phyloP scores from a whole-genome alignment of 2,113 vertebrate genomes.

The Scomber scombrus region DNA sequence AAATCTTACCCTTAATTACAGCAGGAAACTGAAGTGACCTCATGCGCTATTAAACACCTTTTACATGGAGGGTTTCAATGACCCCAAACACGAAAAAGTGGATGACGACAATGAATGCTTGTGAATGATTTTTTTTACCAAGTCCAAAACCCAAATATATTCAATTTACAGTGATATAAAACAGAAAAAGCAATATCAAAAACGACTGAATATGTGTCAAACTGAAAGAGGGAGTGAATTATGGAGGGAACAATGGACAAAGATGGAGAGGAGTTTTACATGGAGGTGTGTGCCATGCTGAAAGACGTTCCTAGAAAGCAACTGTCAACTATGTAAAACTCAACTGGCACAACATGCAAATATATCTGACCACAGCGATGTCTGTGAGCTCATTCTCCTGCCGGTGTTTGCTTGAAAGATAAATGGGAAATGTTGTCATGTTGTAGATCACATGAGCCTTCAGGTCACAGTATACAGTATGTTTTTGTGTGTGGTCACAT shows the following conservation, averaged over 20 bases:
- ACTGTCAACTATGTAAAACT: conserved; percentile 56
- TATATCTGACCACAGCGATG: background rate
- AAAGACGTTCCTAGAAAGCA: conserved; percentile 23
- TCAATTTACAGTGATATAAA: background rate
- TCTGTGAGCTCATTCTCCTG: background rate
- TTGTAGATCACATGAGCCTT: conserved; percentile 18
- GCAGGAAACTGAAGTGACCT: conserved; percentile 8
- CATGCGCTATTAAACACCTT: background rate
- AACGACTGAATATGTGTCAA: background rate
- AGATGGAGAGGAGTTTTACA: background rate
- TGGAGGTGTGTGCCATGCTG: background rate
- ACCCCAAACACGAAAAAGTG: background rate
- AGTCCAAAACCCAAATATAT: background rate
- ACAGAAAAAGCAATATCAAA: background rate
- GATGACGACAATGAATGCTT: background rate
- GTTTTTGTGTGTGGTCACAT: background rate
- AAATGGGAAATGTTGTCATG: background rate
- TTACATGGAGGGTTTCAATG: background rate
- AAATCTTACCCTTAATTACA: background rate
- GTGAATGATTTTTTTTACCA: conserved; percentile 12
- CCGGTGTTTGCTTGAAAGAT: background rate
- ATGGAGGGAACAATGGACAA: background rate
- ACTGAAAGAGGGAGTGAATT: background rate
- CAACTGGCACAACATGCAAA: conserved; percentile 52
- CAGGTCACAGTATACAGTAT: background rate